Base-by-base conservation (phyloP, 2,113 vertebrate species). In the Brachypteracias leptosomus region DNA sequence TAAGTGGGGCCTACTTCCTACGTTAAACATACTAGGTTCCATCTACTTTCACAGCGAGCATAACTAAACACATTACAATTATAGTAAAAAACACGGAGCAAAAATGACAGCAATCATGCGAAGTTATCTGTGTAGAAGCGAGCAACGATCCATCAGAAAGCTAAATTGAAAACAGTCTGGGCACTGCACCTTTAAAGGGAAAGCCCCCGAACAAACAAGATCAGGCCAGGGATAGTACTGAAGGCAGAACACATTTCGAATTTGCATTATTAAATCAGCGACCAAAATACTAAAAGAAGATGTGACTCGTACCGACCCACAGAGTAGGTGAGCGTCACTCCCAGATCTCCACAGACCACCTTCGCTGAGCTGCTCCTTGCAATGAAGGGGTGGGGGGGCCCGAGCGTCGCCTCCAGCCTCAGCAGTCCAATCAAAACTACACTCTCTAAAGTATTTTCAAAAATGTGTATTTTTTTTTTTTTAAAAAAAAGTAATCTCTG, bases 1-100 rank as follows among this genome's bases (percentile, higher is more conserved):
- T 11, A 16, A 38, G 70, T 0, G 9, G 26, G 62, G 36, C 89
- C 76, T 77, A 14, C 40, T 40, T 54, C 66, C 58, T n/a, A 10
- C 1, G 0, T 33, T 25, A 33, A 19, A 26, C 4, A 1, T 12
- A 7, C 46, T 11, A 19, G 24, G 11, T 3, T 16, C 17, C 3
- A 3, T 16, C 24, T 16, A 2, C 76, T 47, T 44, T 57, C 42
- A 3, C 2, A 18, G 12, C 2, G 7, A 52, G 55, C 44, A 3
- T 6, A 63, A 11, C 52, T 17, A 33, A 85, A 51, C 33, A 10
- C 65, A 4, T 13, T 17, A 4, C 36, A 42, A 16, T 35, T 29
- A 24, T 2, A 65, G 59, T 25, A 33, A 42, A 47, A 42, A 80
- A 74, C 16, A 13, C 0, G 24, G 8, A 29, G 17, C 36, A 19